Base-by-base conservation (phyloP, 2,888 invertebrate genomes). In the Aelia acuminata region DNA sequence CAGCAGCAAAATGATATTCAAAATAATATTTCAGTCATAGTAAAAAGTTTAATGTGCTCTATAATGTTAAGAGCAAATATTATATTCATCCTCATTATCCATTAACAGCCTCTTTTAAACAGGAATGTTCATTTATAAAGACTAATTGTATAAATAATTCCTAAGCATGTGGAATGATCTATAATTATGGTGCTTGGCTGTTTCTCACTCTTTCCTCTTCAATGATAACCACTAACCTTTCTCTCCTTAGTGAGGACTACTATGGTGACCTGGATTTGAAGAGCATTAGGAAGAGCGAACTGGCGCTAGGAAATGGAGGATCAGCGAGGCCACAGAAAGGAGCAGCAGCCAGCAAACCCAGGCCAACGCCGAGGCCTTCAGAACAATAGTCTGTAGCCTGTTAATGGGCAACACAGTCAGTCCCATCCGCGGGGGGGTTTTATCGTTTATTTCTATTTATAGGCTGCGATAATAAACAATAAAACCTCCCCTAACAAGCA, bases 201-300 rank as follows among this genome's bases (percentile, higher is more conserved):
- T 92, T 91, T 70, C 88, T 91, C 90, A 84, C 84, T 88, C 84
- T 88, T 84, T 84, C 85, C 63, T 87, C 75, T 88, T 85, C 43
- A 87, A 63, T 70, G 22, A 86, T 85, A 89, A 89, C 87, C 86
- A 85, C 85, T 85, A 88, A 84, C 87, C 11, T 48, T 26, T 43
- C 88, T 84, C 84, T 84, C 84, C 26, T 94, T 96, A 97, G 98
- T 94, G 97, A 98, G 95, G 97, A 98, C 95, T 98, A 98, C 95
- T 98, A 98, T 92, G 98, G 98, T 91, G 97, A 97, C 93, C 94
- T 97, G 95, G 98, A 98, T 94, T 94, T 98, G 94, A 98, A 98
- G 96, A 95, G 96, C 94, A 97, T 97, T 95, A 96, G 97, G 94
- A 98, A 98, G 95, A 97, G 97, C 93, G 97, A 98, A 93, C 95